Evolutionary conservation across 2,113 vertebrate genomes (phyloP), one percentile per base, ranked within the genome.

Genomic region (Climacteris rufus): DNA sequence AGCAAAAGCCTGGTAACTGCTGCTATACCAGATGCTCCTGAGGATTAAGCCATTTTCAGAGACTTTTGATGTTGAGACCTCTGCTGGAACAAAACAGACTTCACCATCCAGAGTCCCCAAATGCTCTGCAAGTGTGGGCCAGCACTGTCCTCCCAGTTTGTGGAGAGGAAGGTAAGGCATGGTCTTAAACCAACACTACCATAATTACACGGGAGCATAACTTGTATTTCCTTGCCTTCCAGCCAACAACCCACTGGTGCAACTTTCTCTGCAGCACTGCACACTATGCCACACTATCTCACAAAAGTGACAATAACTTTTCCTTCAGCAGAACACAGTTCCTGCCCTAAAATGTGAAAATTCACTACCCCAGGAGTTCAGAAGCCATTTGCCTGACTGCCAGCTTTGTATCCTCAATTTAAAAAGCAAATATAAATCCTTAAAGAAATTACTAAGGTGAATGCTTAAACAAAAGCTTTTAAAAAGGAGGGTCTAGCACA

Each of bases 41-140:
- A 87, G 60, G 83, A 94, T 95, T 95, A 97, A 89, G 59, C 74
- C 23, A 81, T 78, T 92, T 81, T 64, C 86, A 63, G 68, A 91
- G 57, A 90, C 9, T 49, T 87, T 50, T 68, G 44, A 89, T 66
- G 40, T 18, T 64, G 92, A 92, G 91, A 61, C 49, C 42, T 59
- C 80, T 65, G 20, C 68, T 49, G 72, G 47, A 95, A 87, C 18
- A 83, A 95, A 93, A 77, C 3, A 3, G 49, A 61, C 31, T 81
- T 93, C 31, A 40, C 70, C 19, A 93, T 86, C 45, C 68, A 75
- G 24, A 71, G 52, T 25, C 42, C 50, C 42, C 44, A 75, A 75
- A 72, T 0, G 0, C 42, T 42, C 25, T 42, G 37, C 37, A 81
- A 35, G 25, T 61, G 16, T 19, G 7, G 71, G 49, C 20, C 75